Evolutionary conservation across 2,888 invertebrate species (phyloP), one percentile per base, ranked within the genome.

Genomic region (Ophraella communa): DNA sequence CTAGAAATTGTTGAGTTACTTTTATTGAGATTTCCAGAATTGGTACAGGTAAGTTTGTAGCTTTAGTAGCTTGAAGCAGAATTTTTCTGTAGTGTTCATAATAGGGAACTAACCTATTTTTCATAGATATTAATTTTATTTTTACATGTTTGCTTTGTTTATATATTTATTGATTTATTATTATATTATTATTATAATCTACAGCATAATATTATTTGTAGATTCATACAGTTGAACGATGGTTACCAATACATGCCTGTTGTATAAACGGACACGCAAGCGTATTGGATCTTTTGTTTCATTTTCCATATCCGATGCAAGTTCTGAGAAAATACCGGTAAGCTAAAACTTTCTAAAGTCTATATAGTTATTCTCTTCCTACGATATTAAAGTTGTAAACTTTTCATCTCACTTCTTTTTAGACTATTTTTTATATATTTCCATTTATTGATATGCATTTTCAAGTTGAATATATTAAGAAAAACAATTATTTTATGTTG

Each of bases 191-290:
- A 5, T 11, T 18, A 17, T n/a, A n/a, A 39, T 39, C 27, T 23
- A 49, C 17, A 35, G n/a, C n/a, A n/a, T n/a, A n/a, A n/a, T n/a
- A n/a, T n/a, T 42, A 5, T 64, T 75, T 76, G 65, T 84, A 91
- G 87, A 90, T 92, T 84, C 88, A 91, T 70, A 97, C 96, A 0
- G 94, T 95, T 0, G 96, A 96, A 80, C 89, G 91, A 74, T 95
- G 96, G 93, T 83, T 96, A 66, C 96, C 97, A 0, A 85, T 96
- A 20, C 98, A 98, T 84, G 95, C 96, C 5, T 95, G 95, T 44
- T 92, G 93, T 67, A 93, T 95, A 76, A 94, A 94, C 75, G 95
- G 95, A 0, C 95, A 96, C 80, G 85, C 89, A 23, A 79, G 87
- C 10, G 84, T 96, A 30, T 87, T 96, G 61, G 91, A 93, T 62